phyloP scores from a whole-genome alignment of 1,140 invertebrate species.

The Halyomorpha halys region DNA sequence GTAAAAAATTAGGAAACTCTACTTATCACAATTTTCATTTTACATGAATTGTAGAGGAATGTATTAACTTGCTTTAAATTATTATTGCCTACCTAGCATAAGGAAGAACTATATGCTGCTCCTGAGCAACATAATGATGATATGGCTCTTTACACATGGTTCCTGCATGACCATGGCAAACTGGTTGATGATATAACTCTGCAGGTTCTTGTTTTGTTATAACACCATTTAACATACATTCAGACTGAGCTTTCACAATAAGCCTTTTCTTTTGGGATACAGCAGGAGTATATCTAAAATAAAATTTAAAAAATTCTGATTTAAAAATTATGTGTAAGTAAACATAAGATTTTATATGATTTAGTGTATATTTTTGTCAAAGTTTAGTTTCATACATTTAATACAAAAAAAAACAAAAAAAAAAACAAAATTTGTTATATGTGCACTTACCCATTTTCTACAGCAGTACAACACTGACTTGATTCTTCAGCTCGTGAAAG shows the following conservation, averaged over 20 bases:
- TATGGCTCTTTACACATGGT: constrained; percentile 44
- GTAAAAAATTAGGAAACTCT: too few species aligned
- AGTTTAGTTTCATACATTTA: too few species aligned
- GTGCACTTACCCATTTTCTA: constrained; percentile 20
- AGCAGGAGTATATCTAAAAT: constrained; percentile 36
- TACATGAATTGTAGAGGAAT: too few species aligned
- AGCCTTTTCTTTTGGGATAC: constrained; percentile 75
- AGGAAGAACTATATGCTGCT: constrained; percentile 43
- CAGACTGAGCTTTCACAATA: constrained; percentile 74
- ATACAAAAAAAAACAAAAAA: too few species aligned
- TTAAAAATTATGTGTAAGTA: too few species aligned
- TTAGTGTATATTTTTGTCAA: too few species aligned
- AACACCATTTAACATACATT: constrained; percentile 48
- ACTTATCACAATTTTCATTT: too few species aligned
- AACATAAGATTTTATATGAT: too few species aligned
- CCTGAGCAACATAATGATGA: constrained; percentile 44
- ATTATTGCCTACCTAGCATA: constrained; percentile 21
- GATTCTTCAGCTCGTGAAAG: constrained; percentile 13
- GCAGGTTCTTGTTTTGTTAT: constrained; percentile 42
- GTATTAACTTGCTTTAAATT: too few species aligned
- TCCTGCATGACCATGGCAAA: constrained; percentile 34
- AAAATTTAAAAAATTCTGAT: not conserved
- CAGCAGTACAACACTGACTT: constrained; percentile 22
- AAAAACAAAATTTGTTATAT: not conserved
- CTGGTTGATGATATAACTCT: constrained; percentile 30